phyloP scores from a whole-genome alignment of 2,888 invertebrate genomes.

The Sesia apiformis region DNA sequence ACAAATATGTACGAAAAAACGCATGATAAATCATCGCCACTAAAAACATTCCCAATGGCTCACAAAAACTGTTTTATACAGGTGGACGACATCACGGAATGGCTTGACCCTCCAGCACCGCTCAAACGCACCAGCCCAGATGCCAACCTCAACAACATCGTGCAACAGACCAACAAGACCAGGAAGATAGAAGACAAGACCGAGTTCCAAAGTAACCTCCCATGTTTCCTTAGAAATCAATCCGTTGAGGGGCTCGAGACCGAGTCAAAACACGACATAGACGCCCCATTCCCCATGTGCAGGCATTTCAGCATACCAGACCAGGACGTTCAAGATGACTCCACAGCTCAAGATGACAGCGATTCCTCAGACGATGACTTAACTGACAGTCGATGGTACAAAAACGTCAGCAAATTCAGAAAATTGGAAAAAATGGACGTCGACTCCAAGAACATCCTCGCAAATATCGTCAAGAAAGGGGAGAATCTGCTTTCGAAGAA shows the following conservation, averaged over 20 bases:
- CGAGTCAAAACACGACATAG: slow-evolving; percentile 29
- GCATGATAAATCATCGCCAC: too few species aligned
- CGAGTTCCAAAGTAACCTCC: slow-evolving; percentile 14
- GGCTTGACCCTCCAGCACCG: slow-evolving; percentile 54
- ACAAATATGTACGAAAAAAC: too few species aligned
- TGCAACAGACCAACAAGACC: slow-evolving; percentile 17
- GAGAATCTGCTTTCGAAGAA: slow-evolving; percentile 21
- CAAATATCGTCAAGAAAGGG: slow-evolving; percentile 8
- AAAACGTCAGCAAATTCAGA: slow-evolving; percentile 24
- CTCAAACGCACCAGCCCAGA: slow-evolving; percentile 44
- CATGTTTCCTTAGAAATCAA: slow-evolving; percentile 59
- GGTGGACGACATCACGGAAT: slow-evolving; percentile 64
- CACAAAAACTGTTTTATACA: slow-evolving; percentile 9
- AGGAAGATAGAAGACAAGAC: slow-evolving; percentile 21
- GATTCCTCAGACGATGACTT: slow-evolving; percentile 26
- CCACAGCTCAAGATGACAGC: slow-evolving; percentile 11
- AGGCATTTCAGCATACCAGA: slow-evolving; percentile 48
- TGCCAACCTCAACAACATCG: slow-evolving; percentile 27
- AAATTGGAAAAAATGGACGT: slow-evolving; percentile 25
- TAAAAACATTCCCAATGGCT: too few species aligned
- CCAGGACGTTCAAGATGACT: slow-evolving; percentile 18
- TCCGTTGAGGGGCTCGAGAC: slow-evolving; percentile 57
- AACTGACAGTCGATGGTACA: slow-evolving; percentile 25
- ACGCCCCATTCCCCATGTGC: slow-evolving; percentile 30
- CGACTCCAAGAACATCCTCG: slow-evolving; percentile 25